Evolutionary conservation across 2,888 invertebrate genomes (phyloP).

Genomic region (Melipona bicolor): DNA sequence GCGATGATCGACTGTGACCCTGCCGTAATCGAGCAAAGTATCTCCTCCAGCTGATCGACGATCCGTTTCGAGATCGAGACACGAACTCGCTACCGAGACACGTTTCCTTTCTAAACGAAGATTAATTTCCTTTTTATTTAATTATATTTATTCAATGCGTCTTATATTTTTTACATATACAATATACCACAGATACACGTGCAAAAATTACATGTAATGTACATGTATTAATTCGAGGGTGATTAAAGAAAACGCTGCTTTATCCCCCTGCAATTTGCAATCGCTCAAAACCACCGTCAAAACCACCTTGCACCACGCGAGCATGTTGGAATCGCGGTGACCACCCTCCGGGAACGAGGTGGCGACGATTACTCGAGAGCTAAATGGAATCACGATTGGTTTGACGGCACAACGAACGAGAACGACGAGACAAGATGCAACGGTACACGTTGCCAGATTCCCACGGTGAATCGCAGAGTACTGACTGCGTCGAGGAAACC

Average conservation of each 20-base stretch:
- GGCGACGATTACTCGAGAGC: constrained; percentile 48
- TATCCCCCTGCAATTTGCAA: background rate
- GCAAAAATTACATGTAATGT: too few relatives aligned
- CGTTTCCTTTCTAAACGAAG: background rate
- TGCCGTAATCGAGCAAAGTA: constrained; percentile 44
- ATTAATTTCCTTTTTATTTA: background rate
- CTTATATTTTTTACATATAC: too few relatives aligned
- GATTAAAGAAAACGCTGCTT: too few relatives aligned
- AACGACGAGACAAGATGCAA: constrained; percentile 61
- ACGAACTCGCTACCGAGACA: constrained; percentile 8
- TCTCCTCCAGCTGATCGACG: constrained; percentile 40
- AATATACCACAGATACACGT: too few relatives aligned
- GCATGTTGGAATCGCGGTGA: background rate
- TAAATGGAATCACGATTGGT: constrained; percentile 69
- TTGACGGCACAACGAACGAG: constrained; percentile 61
- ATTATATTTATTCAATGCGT: background rate
- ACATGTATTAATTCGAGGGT: too few relatives aligned
- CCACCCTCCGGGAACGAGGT: constrained; percentile 2
- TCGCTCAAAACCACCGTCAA: too few relatives aligned
- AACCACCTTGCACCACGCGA: background rate
- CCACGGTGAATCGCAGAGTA: constrained; percentile 68
- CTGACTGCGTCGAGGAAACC: constrained; percentile 51
- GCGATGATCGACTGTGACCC: constrained; percentile 57
- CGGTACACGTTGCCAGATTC: constrained; percentile 74
- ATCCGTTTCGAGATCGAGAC: constrained; percentile 47